Conservation (phyloP, 2,888 invertebrate genomes). For the Drosophila barbarae region DNA sequence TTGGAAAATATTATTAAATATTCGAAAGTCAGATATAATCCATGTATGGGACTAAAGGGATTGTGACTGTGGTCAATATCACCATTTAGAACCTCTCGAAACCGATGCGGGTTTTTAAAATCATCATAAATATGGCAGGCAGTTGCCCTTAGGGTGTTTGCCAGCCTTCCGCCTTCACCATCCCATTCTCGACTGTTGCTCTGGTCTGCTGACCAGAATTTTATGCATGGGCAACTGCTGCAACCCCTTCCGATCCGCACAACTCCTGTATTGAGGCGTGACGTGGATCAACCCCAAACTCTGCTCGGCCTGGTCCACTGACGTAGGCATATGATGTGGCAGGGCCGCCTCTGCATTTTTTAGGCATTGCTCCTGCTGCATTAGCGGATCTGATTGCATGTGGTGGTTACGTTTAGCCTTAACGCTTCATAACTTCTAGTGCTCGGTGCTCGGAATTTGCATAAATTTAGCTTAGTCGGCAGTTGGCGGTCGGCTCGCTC, state of each 20-base stretch:
- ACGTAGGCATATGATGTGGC: slow-evolving; percentile 21
- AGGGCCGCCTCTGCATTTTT: slow-evolving; percentile 21
- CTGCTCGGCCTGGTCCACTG: slow-evolving; percentile 14
- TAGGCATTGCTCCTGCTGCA: slow-evolving; percentile 29
- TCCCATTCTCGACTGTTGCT: slow-evolving; percentile 45
- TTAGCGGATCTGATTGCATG: slow-evolving; percentile 23
- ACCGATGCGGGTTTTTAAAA: background rate
- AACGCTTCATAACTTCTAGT: slow-evolving; percentile 54
- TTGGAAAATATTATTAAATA: background rate
- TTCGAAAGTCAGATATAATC: background rate
- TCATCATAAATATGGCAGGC: slow-evolving; percentile 1
- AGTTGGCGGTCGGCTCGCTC: slow-evolving; percentile 1
- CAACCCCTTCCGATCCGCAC: slow-evolving; percentile 48
- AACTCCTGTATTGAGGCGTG: slow-evolving; percentile 56
- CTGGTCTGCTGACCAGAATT: slow-evolving; percentile 63
- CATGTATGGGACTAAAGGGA: background rate
- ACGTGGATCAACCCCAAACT: slow-evolving; percentile 28
- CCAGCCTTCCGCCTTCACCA: background rate
- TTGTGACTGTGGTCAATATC: background rate
- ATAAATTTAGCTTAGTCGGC: slow-evolving; percentile 38
- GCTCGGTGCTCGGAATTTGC: slow-evolving; percentile 33
- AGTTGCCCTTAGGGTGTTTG: background rate
- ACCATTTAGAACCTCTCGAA: background rate
- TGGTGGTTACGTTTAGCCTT: slow-evolving; percentile 37
- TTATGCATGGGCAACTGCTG: slow-evolving; percentile 60